Base-by-base conservation (phyloP, 1,140 invertebrate species). In the Drosophila ananassae region DNA sequence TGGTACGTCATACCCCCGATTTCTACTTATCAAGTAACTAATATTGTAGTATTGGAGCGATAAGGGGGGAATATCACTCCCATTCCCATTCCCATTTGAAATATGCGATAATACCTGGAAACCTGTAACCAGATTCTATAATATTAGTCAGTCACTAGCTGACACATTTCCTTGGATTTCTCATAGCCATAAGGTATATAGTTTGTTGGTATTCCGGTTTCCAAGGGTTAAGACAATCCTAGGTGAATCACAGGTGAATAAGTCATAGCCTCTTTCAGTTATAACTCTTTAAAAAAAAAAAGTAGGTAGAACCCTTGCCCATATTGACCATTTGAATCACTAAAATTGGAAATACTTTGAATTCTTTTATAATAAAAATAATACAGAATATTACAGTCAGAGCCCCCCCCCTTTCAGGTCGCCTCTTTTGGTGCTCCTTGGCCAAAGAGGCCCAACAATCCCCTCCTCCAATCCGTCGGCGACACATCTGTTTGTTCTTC, bases 401-500 rank as follows among this genome's bases (percentile, higher is more conserved):
- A 3, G 30, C 30, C 9, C 30, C n/a, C 30, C n/a, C 39, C 12
- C 13, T 17, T 41, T 41, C 39, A n/a, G 4, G 8, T 2, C 39
- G n/a, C 39, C 39, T 6, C n/a, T 17, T 41, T 2, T 34, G 9
- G 32, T 34, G 9, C 10, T 24, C n/a, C 25, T 25, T 25, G 47
- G 44, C 41, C 24, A 12, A n/a, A n/a, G n/a, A n/a, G n/a, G n/a
- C 46, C 28, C 47, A 12, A 32, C n/a, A 21, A 17, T 17, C 22
- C 50, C 39, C 30, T 34, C 39, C 12, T 24, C 25, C 13, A 32
- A 56, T 69, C 66, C 53, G 63, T 69, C 67, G 58, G 64, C 73
- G 81, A 80, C 81, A 84, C 81, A 84, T 84, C 81, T 85, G 81
- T 80, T 85, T 51, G 52, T 72, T 61, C 62, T 78, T 50, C 55